Evolutionary conservation across 2,888 invertebrate genomes (phyloP), one percentile per base, ranked within the genome.

Genomic region (Lithophane ornitopus): DNA sequence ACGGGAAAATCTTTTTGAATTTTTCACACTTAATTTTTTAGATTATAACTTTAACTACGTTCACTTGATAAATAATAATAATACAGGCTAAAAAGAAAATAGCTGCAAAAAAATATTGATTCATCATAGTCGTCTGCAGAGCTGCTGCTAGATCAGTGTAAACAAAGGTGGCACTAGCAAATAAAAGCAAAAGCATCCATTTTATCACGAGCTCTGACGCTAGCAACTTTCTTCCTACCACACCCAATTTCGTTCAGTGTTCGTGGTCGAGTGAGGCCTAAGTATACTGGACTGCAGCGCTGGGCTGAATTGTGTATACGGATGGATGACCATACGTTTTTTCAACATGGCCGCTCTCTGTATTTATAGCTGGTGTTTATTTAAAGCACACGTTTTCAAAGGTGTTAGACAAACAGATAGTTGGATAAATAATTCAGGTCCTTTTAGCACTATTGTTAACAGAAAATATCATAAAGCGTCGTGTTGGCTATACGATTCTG

Each of bases 1-100:
- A 97, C 97, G 97, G 97, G 97, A 97, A 97, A 80, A 26, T 8
- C 11, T 62, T 82, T 85, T 88, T 78, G 28, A 1, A 9, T n/a
- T 39, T 46, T 69, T 56, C 11, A 19, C 2, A 0, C 0, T 9
- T 3, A 0, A 1, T 34, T 19, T 22, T 22, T 9, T 0, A 0
- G 12, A 12, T 58, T 28, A 3, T 49, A 14, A 9, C 7, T 14
- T 14, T 44, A 4, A 4, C 0, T 11, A 4, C 0, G 0, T 0
- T 41, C 16, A 44, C 6, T 52, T 28, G 11, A 4, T 12, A 46
- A 11, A 16, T 49, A 34, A 34, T 2, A 46, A 26, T 22, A 1
- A 0, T 6, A 34, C 1, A 14, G 8, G 39, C 11, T 14, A n/a
- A 34, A 54, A 62, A 26, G 3, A 34, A 44, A 19, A 16, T 11